Base-by-base conservation (phyloP, 2,113 vertebrate species). In the Datnioides undecimradiatus region DNA sequence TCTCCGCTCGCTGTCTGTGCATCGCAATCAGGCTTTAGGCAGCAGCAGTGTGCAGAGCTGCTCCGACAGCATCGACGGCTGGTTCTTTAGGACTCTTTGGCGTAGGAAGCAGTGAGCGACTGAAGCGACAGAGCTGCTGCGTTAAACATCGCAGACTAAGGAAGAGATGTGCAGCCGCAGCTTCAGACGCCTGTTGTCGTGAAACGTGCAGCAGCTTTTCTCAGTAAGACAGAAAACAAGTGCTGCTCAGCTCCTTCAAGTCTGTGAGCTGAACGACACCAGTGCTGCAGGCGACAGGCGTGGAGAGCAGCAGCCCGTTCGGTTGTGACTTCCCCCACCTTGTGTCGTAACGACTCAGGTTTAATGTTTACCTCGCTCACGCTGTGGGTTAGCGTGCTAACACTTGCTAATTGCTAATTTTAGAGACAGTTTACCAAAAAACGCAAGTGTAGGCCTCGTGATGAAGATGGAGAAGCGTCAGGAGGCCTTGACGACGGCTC, bases 41-140 rank as follows among this genome's bases (percentile, higher is more conserved):
- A 10, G 67, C 45, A 68, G 21, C 52, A 25, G 36, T 19, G 36
- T 33, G 19, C 43, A 0, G 41, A 52, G 48, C 54, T 9, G 11
- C n/a, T 29, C n/a, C 29, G 48, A 67, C 51, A 36, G 43, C 14
- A 57, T 76, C 62, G 80, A 79, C 64, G 76, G 21, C 63, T 0
- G 73, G 23, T 80, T 77, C 63, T 80, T 68, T 60, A 49, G 27
- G 63, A 11, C 13, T 10, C 41, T 54, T 36, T 63, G 31, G 12
- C 14, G 5, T 13, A 59, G 66, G 75, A 72, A 55, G 66, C 65
- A 67, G 68, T 27, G 23, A 80, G 6, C 51, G 73, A 69, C 16
- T 19, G 29, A 57, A 49, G 36, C 0, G 40, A 73, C 63, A 23
- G 54, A 57, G 25, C 31, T 0, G 43, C 11, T 55, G 60, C 46